A percentile compares a stretch with the other conserved stretches of the same genome.
These are phyloP conservation scores for Adineta ricciae DNA, from an alignment of 2,888 invertebrate species.

Conservation along the genomic window DNA sequence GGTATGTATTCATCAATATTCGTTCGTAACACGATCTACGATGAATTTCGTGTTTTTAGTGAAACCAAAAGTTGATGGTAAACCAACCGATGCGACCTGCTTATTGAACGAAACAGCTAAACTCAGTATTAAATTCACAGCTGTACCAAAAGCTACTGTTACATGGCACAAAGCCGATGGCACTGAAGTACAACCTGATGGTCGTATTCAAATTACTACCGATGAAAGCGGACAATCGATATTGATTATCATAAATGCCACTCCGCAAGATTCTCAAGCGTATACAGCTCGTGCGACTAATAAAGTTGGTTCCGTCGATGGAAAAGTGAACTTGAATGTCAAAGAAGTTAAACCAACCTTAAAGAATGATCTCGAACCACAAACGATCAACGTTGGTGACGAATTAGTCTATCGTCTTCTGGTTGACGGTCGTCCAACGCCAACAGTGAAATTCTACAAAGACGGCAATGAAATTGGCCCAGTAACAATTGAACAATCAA, in stretches of 20 bases:
- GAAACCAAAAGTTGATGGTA: conserved; percentile 24
- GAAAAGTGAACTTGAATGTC: conserved; percentile 45
- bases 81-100: conserved; percentile 17
- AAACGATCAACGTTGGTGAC: conserved; percentile 2
- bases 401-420: conserved; percentile 5
- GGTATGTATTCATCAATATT: conserved; percentile 5
- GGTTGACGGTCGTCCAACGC: background rate
- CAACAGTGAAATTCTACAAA: background rate
- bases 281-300: conserved; percentile 46
- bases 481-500: background rate
- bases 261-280: conserved; percentile 47
- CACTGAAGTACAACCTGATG: conserved; percentile 22
- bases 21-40: background rate
- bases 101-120: conserved; percentile 27
- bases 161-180: conserved; percentile 29
- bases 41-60: background rate
- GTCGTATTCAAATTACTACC: conserved; percentile 44
- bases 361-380: conserved; percentile 15
- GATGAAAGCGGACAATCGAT: conserved; percentile 66
- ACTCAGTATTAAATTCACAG: conserved; percentile 21
- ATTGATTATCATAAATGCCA: conserved; percentile 61
- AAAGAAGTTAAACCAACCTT: conserved; percentile 19
- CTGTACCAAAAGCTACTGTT: conserved; percentile 23
- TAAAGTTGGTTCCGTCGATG: conserved; percentile 43
- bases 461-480: conserved; percentile 14